Evolutionary conservation across 2,797 vertebrate species (phyloP).

Genomic region (Gadopsis bispinosus): DNA sequence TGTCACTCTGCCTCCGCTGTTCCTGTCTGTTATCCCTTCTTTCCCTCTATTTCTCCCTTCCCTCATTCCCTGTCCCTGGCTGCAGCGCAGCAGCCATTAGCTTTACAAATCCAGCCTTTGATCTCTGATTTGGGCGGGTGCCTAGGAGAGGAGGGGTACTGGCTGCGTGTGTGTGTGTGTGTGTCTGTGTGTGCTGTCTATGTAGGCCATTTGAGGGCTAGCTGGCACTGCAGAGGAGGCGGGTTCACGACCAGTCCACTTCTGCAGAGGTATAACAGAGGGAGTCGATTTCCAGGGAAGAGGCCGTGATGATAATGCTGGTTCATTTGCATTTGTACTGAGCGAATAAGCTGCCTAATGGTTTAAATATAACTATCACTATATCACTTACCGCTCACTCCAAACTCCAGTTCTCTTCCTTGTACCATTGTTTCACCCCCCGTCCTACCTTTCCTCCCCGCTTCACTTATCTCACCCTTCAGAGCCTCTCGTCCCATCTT

Average conservation of each 20-base stretch:
- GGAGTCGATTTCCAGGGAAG: conserved; percentile 79
- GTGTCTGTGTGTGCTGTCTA: conserved; percentile 54
- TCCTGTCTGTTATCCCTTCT: conserved; percentile 71
- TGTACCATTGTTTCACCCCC: conserved; percentile 38
- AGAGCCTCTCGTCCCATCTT: conserved; percentile 58
- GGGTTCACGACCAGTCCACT: conserved; percentile 82
- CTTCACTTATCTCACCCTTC: conserved; percentile 72
- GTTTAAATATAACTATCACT: conserved; percentile 86
- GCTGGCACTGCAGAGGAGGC: conserved; percentile 81
- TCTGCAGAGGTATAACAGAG: conserved; percentile 79
- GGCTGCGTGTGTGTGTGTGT: conserved; percentile 49
- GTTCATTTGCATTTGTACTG: conserved; percentile 84
- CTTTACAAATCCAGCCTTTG: conserved; percentile 99
- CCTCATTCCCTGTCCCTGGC: conserved; percentile 83
- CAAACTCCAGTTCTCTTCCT: conserved; percentile 67
- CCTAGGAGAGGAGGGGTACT: conserved; percentile 85
- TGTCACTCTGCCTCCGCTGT: conserved; percentile 63
- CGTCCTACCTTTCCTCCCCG: conserved; percentile 34
- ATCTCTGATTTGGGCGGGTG: conserved; percentile 93
- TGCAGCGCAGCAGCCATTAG: conserved; percentile 96
- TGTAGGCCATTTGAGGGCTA: conserved; percentile 77
- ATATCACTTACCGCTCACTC: conserved; percentile 76
- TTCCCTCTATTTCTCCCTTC: conserved; percentile 65
- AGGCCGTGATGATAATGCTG: conserved; percentile 78
- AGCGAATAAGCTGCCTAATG: conserved; percentile 83